Conservation (phyloP, 2,113 vertebrate genomes). For the Cavia porcellus region DNA sequence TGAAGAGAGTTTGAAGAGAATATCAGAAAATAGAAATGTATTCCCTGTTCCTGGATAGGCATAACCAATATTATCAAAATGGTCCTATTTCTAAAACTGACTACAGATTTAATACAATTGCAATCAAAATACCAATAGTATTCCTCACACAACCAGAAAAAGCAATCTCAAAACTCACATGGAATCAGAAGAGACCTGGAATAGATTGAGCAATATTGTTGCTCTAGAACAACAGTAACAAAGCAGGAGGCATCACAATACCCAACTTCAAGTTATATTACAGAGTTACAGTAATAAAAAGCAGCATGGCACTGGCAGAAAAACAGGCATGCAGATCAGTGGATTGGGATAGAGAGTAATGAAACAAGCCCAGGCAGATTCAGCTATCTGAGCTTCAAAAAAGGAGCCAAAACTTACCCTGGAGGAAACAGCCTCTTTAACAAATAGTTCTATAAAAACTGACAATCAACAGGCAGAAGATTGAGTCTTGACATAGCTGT, state of each 20-base stretch:
- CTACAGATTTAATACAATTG: background rate
- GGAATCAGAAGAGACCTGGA: background rate
- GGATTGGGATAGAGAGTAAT: background rate
- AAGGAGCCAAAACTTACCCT: background rate
- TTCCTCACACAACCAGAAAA: background rate
- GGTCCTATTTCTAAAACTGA: background rate
- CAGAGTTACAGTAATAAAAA: background rate
- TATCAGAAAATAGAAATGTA: background rate
- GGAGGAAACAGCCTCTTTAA: background rate
- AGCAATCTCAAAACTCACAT: background rate
- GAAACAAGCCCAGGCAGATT: background rate
- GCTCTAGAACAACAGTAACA: background rate
- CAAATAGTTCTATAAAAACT: background rate
- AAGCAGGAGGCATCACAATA: background rate
- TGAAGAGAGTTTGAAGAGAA: background rate
- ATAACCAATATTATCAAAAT: background rate
- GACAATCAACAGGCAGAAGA: background rate
- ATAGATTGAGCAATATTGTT: background rate
- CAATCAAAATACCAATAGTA: background rate
- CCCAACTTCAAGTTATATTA: background rate
- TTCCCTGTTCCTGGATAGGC: background rate
- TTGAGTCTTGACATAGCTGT: background rate
- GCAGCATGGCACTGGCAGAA: background rate
- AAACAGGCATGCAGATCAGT: background rate
- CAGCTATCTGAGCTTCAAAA: background rate